phyloP scores from a whole-genome alignment of 1,140 invertebrate genomes.

The Drosophila chauvacae region DNA sequence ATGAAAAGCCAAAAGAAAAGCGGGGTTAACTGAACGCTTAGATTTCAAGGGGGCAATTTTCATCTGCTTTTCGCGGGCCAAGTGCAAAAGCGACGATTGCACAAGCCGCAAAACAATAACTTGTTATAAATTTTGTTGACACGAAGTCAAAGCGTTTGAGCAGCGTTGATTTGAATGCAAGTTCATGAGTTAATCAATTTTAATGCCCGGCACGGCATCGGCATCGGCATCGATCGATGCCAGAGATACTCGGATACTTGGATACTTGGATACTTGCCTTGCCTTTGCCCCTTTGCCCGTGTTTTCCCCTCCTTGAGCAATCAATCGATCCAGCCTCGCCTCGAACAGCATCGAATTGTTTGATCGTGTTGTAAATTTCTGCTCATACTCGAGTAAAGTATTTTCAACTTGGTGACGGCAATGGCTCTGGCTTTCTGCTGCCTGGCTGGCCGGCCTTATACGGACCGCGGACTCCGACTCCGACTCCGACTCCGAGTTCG shows the following conservation, averaged over 20 bases:
- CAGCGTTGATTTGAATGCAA: conserved; percentile 76
- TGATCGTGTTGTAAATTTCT: conserved; percentile 78
- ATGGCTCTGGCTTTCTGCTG: conserved; percentile 19
- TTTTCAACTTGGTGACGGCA: conserved; percentile 67
- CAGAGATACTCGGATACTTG: background rate
- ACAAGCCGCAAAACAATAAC: conserved; percentile 45
- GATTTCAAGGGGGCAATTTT: conserved; percentile 26
- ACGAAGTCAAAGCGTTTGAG: conserved; percentile 75
- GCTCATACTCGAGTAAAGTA: conserved; percentile 33
- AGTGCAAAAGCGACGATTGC: conserved; percentile 52
- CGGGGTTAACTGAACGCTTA: conserved; percentile 1
- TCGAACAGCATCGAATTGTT: conserved; percentile 65
- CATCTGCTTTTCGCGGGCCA: conserved; percentile 40
- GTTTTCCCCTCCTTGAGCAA: conserved; percentile 38
- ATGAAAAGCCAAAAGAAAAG: background rate
- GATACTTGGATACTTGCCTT: background rate
- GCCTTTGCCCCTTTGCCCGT: conserved; percentile 2
- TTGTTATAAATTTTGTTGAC: conserved; percentile 78
- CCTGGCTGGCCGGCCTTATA: conserved; percentile 49
- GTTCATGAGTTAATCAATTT: conserved; percentile 81
- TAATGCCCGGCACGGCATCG: conserved; percentile 53
- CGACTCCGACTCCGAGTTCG: background rate
- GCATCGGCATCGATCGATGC: conserved; percentile 32
- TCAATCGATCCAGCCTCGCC: conserved; percentile 65
- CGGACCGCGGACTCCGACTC: conserved; percentile 11